Evolutionary conservation across 2,797 vertebrate genomes (phyloP).

Genomic region (Pteropus rufus): DNA sequence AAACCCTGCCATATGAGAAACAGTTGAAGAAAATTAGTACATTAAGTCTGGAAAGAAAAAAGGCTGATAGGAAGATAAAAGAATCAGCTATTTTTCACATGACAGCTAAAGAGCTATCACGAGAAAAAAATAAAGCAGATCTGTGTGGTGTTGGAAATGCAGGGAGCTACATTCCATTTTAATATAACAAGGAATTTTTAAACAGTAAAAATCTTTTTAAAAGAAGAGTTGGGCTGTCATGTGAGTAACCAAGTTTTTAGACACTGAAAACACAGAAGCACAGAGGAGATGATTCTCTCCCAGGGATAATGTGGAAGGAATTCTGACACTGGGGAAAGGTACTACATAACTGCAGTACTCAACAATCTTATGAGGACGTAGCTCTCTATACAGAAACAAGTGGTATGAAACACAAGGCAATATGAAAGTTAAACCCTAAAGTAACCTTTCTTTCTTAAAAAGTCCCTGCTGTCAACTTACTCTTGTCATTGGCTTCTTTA

Average conservation of each 20-base stretch:
- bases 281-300: not conserved
- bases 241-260: conserved; percentile 12
- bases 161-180: not conserved
- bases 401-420: not conserved
- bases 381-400: not conserved
- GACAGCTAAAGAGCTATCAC: conserved; percentile 16
- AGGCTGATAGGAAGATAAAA: not conserved
- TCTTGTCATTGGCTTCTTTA: not conserved
- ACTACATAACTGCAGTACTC: not conserved
- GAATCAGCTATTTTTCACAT: conserved; percentile 1
- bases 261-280: not conserved
- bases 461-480: not conserved
- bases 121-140: conserved; percentile 28
- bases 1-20: not conserved
- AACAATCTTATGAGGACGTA: not conserved
- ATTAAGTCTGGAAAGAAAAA: conserved; percentile 24
- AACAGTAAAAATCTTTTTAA: not conserved
- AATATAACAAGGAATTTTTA: not conserved
- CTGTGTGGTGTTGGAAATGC: not conserved
- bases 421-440: not conserved
- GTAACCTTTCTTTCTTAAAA: conserved; percentile 2
- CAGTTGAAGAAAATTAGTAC: conserved; percentile 13
- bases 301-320: not conserved
- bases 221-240: not conserved
- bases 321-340: not conserved